A percentile compares a stretch with the other conserved stretches of the same genome.
These are phyloP conservation scores for Metacarcinus magister DNA, from an alignment of 2,888 invertebrate genomes.

Conservation along the genomic window DNA sequence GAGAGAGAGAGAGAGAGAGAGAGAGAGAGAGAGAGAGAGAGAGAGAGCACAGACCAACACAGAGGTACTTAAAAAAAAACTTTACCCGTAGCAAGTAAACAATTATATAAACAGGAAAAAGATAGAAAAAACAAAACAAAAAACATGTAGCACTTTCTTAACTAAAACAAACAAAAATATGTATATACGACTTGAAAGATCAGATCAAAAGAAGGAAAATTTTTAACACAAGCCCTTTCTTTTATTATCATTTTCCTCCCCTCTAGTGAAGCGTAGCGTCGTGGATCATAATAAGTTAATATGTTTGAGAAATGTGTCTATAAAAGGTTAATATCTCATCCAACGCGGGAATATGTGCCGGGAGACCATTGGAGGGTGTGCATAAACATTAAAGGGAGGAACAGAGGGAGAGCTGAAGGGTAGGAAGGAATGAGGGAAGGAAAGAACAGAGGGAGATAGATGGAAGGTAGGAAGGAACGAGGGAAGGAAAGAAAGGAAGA, in stretches of 20 bases:
- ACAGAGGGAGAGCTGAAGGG: neutral
- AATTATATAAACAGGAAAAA: neutral
- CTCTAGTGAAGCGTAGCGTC: neutral
- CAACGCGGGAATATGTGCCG: neutral
- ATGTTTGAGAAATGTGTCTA: constrained; percentile 26
- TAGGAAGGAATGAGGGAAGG: neutral
- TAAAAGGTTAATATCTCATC: constrained; percentile 7
- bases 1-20: too few relatives aligned
- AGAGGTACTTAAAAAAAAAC: neutral
- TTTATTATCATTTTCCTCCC: neutral
- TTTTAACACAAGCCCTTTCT: neutral
- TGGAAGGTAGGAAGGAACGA: neutral
- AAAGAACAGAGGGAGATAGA: neutral
- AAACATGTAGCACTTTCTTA: neutral
- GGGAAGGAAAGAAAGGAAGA: neutral
- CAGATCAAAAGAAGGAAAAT: too few relatives aligned
- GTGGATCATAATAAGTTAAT: constrained; percentile 14
- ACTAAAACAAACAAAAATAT: neutral
- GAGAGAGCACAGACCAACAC: too few relatives aligned
- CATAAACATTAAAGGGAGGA: neutral
- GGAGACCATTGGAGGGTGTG: neutral
- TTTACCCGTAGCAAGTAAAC: neutral
- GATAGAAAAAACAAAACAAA: too few relatives aligned
- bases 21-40: too few relatives aligned
- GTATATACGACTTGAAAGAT: neutral